Percentiles rank a stretch among this genome's conserved stretches.
phyloP scores from a whole-genome alignment of 1,140 invertebrate species.

The Brachionus paranguensis region DNA sequence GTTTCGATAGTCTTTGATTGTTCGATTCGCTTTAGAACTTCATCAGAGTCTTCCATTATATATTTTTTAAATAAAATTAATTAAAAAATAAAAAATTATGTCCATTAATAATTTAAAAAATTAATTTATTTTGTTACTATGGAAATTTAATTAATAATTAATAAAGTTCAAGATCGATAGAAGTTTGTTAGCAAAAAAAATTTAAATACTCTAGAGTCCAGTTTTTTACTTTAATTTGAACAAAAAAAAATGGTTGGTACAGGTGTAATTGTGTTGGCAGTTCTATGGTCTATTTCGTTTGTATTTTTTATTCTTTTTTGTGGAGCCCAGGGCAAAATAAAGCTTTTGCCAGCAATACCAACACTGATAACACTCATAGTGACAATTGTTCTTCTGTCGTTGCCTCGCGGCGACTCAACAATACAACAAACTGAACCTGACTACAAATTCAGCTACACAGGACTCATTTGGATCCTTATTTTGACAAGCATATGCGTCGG shows the following conservation, averaged over 20 bases:
- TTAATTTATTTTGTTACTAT: neutral
- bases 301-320: conserved; percentile 2
- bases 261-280: conserved; percentile 10
- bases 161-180: conserved; percentile 21
- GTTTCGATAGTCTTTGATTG: conserved; percentile 4
- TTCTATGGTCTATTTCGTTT: conserved; percentile 1
- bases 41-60: conserved; percentile 15
- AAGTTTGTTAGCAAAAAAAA: neutral
- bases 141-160: neutral
- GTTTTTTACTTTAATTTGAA: neutral
- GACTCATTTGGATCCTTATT: conserved; percentile 30
- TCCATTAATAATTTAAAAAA: neutral
- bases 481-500: neutral
- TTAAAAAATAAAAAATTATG: neutral
- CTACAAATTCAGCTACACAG: conserved; percentile 12
- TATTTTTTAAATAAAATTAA: neutral
- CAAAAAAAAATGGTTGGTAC: conserved; percentile 33
- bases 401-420: neutral
- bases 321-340: conserved; percentile 11
- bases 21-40: neutral
- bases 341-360: neutral
- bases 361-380: neutral
- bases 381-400: neutral
- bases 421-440: neutral
- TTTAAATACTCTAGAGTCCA: neutral